A percentile compares a stretch with the other conserved stretches of the same genome.
Evolutionary conservation across 2,113 vertebrate genomes (phyloP).

Genomic region (Lates calcarifer): DNA sequence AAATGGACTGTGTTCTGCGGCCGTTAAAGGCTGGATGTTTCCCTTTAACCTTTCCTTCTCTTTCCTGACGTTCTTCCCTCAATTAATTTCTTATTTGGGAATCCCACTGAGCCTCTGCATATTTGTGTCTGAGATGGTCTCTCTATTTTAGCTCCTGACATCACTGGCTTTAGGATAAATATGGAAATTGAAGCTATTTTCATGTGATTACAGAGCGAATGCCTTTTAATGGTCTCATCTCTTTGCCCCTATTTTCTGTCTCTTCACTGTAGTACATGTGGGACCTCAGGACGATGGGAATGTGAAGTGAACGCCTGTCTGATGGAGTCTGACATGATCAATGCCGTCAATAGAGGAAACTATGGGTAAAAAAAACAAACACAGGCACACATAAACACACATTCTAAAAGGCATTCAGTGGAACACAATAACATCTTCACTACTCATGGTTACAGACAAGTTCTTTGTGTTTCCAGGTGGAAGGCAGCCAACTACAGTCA

Average conservation of each 20-base stretch:
- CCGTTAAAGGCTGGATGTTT: slow-evolving; percentile 77
- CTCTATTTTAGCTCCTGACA: slow-evolving; percentile 17
- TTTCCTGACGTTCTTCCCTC: slow-evolving; percentile 33
- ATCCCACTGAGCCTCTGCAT: slow-evolving; percentile 40
- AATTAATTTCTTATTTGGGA: slow-evolving; percentile 53
- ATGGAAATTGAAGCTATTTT: not conserved
- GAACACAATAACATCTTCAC: no score
- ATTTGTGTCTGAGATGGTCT: not conserved
- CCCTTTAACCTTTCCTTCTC: slow-evolving; percentile 24
- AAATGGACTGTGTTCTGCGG: slow-evolving; percentile 66
- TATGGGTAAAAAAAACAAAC: slow-evolving; percentile 85
- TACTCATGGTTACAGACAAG: not conserved
- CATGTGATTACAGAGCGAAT: not conserved
- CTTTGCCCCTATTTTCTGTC: not conserved
- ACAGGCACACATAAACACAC: not conserved
- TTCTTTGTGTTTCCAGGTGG: slow-evolving; percentile 85
- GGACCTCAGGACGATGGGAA: slow-evolving; percentile 86
- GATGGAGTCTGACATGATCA: slow-evolving; percentile 89
- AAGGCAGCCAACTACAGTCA: slow-evolving; percentile 93
- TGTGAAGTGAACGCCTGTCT: slow-evolving; percentile 93
- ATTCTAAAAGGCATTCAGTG: not conserved
- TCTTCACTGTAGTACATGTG: slow-evolving; percentile 88
- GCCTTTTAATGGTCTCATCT: slow-evolving; percentile 12
- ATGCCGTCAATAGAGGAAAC: slow-evolving; percentile 88
- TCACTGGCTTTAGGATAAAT: not conserved